Evolutionary conservation across 2,797 vertebrate genomes (phyloP), one percentile per base, ranked within the genome.

Genomic region (Galaxias olidus): DNA sequence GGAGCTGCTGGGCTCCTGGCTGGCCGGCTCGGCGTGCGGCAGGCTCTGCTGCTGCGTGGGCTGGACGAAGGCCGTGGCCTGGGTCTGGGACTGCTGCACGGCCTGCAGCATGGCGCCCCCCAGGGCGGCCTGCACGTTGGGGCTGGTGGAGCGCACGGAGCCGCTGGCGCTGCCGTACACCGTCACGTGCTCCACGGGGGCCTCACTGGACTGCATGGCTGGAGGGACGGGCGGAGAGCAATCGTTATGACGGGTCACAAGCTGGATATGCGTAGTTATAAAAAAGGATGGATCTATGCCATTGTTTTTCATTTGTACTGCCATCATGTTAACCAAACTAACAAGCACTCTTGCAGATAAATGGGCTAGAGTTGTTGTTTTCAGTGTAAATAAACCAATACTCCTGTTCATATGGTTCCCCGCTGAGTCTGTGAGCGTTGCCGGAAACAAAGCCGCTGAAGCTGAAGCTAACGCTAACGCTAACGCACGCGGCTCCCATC

Each of bases 61-160:
- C 68, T 99, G 98, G 63, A 99, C 97, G 46, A 99, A 99, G 0
- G 97, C 97, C 1, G 97, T 99, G 0, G 96, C 93, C 77, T 99
- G 97, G 0, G 92, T 94, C 68, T 95, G 87, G 0, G 94, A 94
- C 81, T 97, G 97, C 56, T 95, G 94, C 77, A 93, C 96, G 68
- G 95, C 91, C 0, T 89, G 94, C 51, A 98, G 77, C 82, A 98
- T 93, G 54, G 96, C 89, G 65, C 95, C 93, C 0, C 95, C 87
- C 57, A n/a, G n/a, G 0, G 95, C 93, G 0, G 95, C 91, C 89
- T 97, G 97, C 46, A 99, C 93, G 0, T 96, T 98, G 48, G 98
- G 98, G 79, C 98, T 99, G 55, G 98, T 96, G n/a, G 98, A 99
- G 70, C 96, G 96, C 69, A 98, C 95, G 0, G 97, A 96, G 18